A percentile compares a stretch with the other conserved stretches of the same genome.
These are phyloP conservation scores for Parasteatoda tepidariorum DNA, from an alignment of 1,140 invertebrate species.

Conservation along the genomic window DNA sequence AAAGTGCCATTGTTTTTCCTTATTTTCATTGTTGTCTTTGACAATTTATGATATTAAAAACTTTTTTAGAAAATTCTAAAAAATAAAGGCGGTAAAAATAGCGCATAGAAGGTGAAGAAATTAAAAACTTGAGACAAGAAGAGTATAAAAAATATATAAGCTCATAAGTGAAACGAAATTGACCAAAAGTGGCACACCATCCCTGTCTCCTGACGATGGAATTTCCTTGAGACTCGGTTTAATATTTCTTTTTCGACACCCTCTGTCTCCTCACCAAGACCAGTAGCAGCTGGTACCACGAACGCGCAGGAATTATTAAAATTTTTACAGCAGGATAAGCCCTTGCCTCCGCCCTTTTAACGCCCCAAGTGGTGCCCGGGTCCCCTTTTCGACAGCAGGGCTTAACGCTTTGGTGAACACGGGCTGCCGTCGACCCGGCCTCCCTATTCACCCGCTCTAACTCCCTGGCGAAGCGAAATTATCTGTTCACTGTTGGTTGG, in stretches of 20 bases:
- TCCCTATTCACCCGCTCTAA: neutral
- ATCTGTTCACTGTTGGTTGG: slow-evolving; percentile 40
- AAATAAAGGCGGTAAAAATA: no score
- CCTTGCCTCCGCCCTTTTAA: slow-evolving; percentile 41
- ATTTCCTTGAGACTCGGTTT: slow-evolving; percentile 5
- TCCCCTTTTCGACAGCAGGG: slow-evolving; percentile 32
- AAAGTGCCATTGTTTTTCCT: no score
- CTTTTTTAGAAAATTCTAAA: no score
- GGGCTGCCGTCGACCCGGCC: neutral
- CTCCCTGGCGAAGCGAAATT: slow-evolving; percentile 19
- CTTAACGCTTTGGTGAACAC: slow-evolving; percentile 38
- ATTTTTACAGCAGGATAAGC: slow-evolving; percentile 54
- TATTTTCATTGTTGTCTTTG: no score
- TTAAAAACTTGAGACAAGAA: no score
- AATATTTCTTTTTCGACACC: slow-evolving; percentile 40
- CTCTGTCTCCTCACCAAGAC: neutral
- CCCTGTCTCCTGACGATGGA: neutral
- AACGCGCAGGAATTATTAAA: slow-evolving; percentile 42
- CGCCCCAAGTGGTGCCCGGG: slow-evolving; percentile 43
- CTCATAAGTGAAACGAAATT: slow-evolving; percentile 12
- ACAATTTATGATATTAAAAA: no score
- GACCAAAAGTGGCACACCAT: slow-evolving; percentile 45
- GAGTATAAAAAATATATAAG: no score
- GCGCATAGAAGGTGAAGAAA: no score
- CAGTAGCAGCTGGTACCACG: slow-evolving; percentile 23